Evolutionary conservation across 2,113 vertebrate genomes (phyloP), one percentile per base, ranked within the genome.

Genomic region (Pogona vitticeps): DNA sequence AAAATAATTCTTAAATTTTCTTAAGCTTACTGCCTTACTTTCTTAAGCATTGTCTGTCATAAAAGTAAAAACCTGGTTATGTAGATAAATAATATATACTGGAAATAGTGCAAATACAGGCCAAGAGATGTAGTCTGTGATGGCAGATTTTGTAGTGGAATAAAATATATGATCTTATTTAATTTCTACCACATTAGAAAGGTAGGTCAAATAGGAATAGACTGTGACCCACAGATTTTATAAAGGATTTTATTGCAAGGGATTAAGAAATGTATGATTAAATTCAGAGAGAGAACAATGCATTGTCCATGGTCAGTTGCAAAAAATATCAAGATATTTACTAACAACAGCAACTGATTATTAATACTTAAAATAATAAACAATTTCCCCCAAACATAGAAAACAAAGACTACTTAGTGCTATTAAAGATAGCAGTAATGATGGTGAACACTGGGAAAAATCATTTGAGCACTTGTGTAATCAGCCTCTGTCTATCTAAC

Each of bases 191-290:
- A 46, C 3, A 71, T 91, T 17, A 15, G 26, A 75, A 4, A 82
- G 58, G 26, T 88, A 52, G 10, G 21, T 86, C 71, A 79, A 20
- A 88, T 20, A 88, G 13, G 58, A 38, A 88, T 63, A 0, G 2
- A 33, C 58, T 23, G 42, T 36, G 86, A 33, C 88, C 17, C n/a
- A 86, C 83, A 70, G 73, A 63, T 88, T 86, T 90, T 36, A 18
- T 21, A n/a, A 18, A 89, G 72, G n/a, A 86, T 87, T 94, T 91
- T 89, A 81, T 76, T 91, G 38, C 63, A 90, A 26, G 31, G 0
- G 0, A 42, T 92, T 59, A 59, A 89, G 59, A 23, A 91, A 81
- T 63, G 31, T 12, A 81, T 61, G 87, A 33, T 15, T 83, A 75
- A 76, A 85, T 5, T 20, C 36, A 42, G 65, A 82, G 72, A 88